Percentiles rank a stretch among this genome's conserved stretches.
Conservation (phyloP, 2,113 vertebrate species). For the Alethe castanea region DNA sequence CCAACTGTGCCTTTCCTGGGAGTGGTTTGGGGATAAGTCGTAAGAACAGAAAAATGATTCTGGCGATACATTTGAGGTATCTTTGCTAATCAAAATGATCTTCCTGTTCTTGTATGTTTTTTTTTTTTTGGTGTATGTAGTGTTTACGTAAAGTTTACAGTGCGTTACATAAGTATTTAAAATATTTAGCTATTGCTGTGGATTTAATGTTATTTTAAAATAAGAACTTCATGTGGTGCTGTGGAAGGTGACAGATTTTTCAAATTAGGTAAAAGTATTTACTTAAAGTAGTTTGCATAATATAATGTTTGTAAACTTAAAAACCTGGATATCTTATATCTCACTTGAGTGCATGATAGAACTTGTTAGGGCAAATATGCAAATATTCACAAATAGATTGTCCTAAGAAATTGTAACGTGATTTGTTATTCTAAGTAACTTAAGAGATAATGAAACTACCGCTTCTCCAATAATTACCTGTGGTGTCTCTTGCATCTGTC, state of each 20-base stretch:
- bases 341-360: constrained; percentile 12
- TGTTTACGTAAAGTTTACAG: background rate
- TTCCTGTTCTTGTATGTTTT: constrained; percentile 15
- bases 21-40: constrained; percentile 42
- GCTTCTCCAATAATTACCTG: constrained; percentile 1
- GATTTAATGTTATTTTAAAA: constrained; percentile 26
- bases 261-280: constrained; percentile 7
- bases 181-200: background rate
- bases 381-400: background rate
- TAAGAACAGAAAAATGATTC: constrained; percentile 43
- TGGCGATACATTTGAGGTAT: constrained; percentile 21
- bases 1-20: constrained; percentile 36
- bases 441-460: background rate
- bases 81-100: constrained; percentile 33
- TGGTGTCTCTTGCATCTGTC: constrained; percentile 18
- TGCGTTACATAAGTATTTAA: background rate
- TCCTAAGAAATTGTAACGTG: constrained; percentile 1
- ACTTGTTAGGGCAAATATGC: background rate
- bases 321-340: background rate
- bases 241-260: constrained; percentile 12
- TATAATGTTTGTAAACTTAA: background rate
- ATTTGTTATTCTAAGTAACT: constrained; percentile 20
- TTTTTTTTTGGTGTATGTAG: background rate
- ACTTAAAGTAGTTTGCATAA: background rate
- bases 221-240: constrained; percentile 24